Evolutionary conservation across 2,113 vertebrate species (phyloP).

Genomic region (Ovis canadensis): DNA sequence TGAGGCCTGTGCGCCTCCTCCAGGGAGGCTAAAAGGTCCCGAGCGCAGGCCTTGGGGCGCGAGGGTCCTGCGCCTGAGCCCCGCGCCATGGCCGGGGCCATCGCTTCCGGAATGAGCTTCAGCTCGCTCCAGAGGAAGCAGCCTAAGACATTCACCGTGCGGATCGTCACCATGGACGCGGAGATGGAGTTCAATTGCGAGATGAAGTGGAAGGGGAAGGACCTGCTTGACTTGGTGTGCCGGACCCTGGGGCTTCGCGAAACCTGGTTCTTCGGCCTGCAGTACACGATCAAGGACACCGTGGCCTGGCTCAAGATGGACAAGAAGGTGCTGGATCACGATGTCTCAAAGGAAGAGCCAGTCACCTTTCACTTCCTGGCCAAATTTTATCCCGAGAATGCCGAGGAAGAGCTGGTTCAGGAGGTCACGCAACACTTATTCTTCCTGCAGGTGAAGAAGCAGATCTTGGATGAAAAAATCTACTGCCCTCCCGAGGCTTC

Average conservation of each 20-base stretch:
- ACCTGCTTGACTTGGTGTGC: slow-evolving; percentile 96
- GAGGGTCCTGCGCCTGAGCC: neutral
- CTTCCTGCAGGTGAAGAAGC: slow-evolving; percentile 93
- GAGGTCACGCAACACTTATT: slow-evolving; percentile 96
- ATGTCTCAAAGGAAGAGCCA: slow-evolving; percentile 92
- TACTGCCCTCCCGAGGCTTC: slow-evolving; percentile 97
- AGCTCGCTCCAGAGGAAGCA: slow-evolving; percentile 88
- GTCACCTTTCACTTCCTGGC: slow-evolving; percentile 93
- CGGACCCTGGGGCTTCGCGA: slow-evolving; percentile 93
- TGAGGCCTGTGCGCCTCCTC: slow-evolving; percentile 63
- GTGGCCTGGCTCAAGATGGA: slow-evolving; percentile 98
- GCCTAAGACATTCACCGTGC: slow-evolving; percentile 87
- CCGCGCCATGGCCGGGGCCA: slow-evolving; percentile 85
- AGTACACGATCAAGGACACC: slow-evolving; percentile 91
- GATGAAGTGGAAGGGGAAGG: slow-evolving; percentile 95
- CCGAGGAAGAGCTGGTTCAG: slow-evolving; percentile 95
- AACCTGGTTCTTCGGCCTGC: slow-evolving; percentile 97
- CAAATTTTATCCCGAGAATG: slow-evolving; percentile 97
- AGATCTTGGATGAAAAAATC: slow-evolving; percentile 96
- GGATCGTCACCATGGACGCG: slow-evolving; percentile 91
- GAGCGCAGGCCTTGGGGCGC: slow-evolving; percentile 11
- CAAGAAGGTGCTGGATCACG: slow-evolving; percentile 96
- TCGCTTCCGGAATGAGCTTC: slow-evolving; percentile 90
- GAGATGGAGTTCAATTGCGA: slow-evolving; percentile 90
- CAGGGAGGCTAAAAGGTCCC: slow-evolving; percentile 63